Evolutionary conservation across 2,113 vertebrate species (phyloP), one percentile per base, ranked within the genome.

Genomic region (Mesitornis unicolor): DNA sequence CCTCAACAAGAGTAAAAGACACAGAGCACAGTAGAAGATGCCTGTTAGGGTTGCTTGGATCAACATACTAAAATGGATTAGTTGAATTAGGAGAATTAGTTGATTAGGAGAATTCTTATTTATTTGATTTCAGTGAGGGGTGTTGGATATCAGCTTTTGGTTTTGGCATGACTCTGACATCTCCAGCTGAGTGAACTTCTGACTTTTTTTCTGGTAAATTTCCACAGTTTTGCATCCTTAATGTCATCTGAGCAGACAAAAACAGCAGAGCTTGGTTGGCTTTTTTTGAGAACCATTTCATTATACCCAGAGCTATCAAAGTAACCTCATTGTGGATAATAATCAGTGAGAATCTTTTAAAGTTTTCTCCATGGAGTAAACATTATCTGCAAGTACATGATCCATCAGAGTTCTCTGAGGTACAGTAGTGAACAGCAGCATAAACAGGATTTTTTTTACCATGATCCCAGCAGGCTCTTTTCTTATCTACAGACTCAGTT

Each of bases 121-220:
- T 68, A 29, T 74, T 70, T 87, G 4, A 86, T 77, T 84, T 88
- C 47, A 78, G 13, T 60, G 33, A 93, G 43, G 5, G 18, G 11
- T 74, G 21, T 31, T 90, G 56, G 12, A 42, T 87, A 63, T 67
- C 63, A 88, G 50, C 25, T 83, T 86, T 91, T 64, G 31, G 11
- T 10, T 88, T 94, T 88, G 50, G 18, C 24, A 6, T 16, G 6
- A 70, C 51, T 77, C 71, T 88, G 40, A 47, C 26, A 6, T 56
- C 60, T 88, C 35, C 85, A 93, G 19, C 42, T 77, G 75, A 71
- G 43, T 70, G 82, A 95, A 92, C 21, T 76, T 85, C n/a, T 85
- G 67, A 65, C 42, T 25, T 43, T 69, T 87, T 71, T 91, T 59
- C 71, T 76, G 20, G 64, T 90, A 74, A 65, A 84, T 86, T 95